Evolutionary conservation across 2,888 invertebrate genomes (phyloP), one percentile per base, ranked within the genome.

Genomic region (Spilarctia lutea): DNA sequence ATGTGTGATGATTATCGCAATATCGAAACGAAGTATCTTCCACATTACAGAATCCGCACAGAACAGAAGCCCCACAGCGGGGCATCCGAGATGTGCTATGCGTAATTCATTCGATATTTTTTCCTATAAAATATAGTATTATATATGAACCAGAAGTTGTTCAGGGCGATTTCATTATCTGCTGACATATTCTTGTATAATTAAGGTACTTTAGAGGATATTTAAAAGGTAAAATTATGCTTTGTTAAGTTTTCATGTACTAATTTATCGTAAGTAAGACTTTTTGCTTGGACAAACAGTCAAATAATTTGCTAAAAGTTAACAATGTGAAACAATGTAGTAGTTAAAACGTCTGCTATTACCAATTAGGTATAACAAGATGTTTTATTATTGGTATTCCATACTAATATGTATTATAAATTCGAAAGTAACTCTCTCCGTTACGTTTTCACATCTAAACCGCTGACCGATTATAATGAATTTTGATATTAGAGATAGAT

Each of bases 51-150:
- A 85, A 85, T 85, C 79, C 39, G 35, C 33, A 7, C 13, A 72
- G 73, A 42, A 48, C 73, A 52, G 82, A 80, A 80, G 85, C 84
- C 81, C 79, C 89, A 48, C 91, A 90, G 91, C 90, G 80, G 90
- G 91, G 85, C 71, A 80, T 80, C 85, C 78, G 78, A 75, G 82
- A 78, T 77, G 77, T 83, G 87, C 83, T 90, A 90, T 89, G 87
- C 88, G 88, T 91, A 89, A 91, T 91, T 87, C 89, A 90, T 90
- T 81, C 78, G 84, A 79, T 81, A 88, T 84, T 91, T 91, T 91
- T 89, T 86, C 85, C 81, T 78, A 82, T 79, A 86, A 77, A 83
- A 86, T 87, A 88, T 86, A 87, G 83, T 87, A 86, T 87, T 87
- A 86, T 84, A 83, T 86, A 83, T 85, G 84, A 82, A 83, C 67